phyloP scores from a whole-genome alignment of 2,113 vertebrate genomes.

The Alaudala cheleensis region DNA sequence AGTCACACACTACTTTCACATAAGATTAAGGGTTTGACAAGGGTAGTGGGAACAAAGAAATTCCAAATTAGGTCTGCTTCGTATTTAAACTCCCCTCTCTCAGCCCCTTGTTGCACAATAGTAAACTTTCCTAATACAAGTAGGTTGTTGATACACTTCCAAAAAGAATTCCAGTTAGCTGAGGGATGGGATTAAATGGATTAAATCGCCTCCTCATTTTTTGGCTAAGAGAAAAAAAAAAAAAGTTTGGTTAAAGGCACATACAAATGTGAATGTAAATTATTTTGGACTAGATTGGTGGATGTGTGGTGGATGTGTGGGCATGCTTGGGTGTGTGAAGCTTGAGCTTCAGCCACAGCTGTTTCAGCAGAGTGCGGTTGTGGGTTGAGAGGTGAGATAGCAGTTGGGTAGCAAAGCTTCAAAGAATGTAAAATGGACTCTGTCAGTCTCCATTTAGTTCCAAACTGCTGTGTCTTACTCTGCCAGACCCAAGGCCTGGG shows the following conservation, averaged over 20 bases:
- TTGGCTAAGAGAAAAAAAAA: background rate
- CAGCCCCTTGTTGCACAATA: constrained; percentile 19
- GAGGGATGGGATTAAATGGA: constrained; percentile 46
- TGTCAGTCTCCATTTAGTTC: background rate
- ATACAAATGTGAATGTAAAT: background rate
- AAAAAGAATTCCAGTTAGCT: constrained; percentile 40
- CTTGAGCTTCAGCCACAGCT: rapidly evolving
- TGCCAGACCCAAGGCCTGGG: rapidly evolving
- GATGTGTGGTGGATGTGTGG: too few relatives aligned
- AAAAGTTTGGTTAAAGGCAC: background rate
- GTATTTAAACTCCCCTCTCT: background rate
- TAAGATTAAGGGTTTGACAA: constrained; percentile 48
- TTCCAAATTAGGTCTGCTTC: constrained; percentile 34
- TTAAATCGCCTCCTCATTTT: background rate
- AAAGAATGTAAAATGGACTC: background rate
- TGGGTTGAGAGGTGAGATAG: background rate
- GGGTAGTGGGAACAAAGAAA: constrained; percentile 48
- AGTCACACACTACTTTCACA: constrained; percentile 29
- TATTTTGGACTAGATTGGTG: background rate
- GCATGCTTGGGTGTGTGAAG: rapidly evolving
- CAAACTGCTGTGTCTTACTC: background rate
- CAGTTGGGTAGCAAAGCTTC: background rate
- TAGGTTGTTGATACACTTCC: constrained; percentile 31
- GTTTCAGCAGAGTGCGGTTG: rapidly evolving
- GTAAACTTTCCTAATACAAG: background rate